A percentile compares a stretch with the other conserved stretches of the same genome.
Conservation (phyloP, 2,888 invertebrate genomes). For the Dorcus parallelipipedus region DNA sequence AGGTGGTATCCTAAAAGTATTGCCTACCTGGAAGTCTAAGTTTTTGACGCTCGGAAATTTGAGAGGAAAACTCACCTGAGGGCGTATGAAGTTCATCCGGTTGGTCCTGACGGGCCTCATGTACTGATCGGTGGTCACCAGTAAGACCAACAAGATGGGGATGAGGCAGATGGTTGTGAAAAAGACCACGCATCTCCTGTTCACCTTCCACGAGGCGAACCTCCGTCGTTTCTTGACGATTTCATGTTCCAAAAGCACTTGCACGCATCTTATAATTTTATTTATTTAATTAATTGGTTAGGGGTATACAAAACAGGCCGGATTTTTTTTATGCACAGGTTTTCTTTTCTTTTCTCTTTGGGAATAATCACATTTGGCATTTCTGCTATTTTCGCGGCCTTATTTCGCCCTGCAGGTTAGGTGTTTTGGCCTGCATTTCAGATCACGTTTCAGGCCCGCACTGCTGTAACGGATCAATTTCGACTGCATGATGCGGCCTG, state of each 20-base stretch:
- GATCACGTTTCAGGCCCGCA: background rate
- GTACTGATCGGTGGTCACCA: constrained; percentile 61
- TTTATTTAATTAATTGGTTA: constrained; percentile 13
- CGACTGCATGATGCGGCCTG: constrained; percentile 3
- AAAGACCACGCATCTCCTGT: constrained; percentile 58
- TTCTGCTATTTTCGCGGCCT: background rate
- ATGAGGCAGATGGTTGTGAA: constrained; percentile 60
- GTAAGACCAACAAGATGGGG: constrained; percentile 57
- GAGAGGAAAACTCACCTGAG: constrained; percentile 49
- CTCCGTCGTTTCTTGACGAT: constrained; percentile 41
- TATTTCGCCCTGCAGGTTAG: background rate
- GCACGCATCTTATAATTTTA: constrained; percentile 9
- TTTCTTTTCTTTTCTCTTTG: background rate
- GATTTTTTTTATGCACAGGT: background rate
- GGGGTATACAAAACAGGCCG: constrained; percentile 8
- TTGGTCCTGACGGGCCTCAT: constrained; percentile 49
- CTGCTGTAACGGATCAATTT: constrained; percentile 8
- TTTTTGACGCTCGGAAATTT: too few species aligned
- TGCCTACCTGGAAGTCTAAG: constrained; percentile 5
- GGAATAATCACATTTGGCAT: background rate
- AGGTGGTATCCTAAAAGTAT: constrained; percentile 1
- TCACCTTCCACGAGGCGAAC: constrained; percentile 42
- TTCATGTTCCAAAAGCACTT: background rate
- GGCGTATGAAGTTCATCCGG: constrained; percentile 44
- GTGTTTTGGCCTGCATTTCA: constrained; percentile 5